Evolutionary conservation across 2,797 vertebrate species (phyloP).

Genomic region (Adelosebastes latens): DNA sequence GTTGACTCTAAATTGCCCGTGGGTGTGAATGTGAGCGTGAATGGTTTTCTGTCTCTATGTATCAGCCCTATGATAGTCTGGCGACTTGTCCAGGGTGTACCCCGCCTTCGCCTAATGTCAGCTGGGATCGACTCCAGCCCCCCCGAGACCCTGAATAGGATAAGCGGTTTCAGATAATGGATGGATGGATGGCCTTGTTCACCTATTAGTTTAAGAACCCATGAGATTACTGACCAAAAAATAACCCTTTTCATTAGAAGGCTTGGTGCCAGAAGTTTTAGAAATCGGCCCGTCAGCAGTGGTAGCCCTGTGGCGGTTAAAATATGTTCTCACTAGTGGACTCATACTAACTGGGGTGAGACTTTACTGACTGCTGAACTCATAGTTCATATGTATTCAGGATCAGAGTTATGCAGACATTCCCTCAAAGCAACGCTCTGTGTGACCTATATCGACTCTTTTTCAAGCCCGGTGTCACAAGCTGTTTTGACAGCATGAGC

Average conservation of each 20-base stretch:
- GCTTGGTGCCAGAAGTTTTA: not conserved
- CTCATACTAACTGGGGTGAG: conserved; percentile 20
- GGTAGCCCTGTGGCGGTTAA: not conserved
- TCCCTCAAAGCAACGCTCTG: conserved; percentile 19
- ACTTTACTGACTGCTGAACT: not conserved
- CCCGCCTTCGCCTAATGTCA: too few relatives aligned
- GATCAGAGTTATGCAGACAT: conserved; percentile 7
- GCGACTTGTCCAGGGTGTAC: too few relatives aligned
- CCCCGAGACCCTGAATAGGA: too few relatives aligned
- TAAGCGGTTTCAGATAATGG: too few relatives aligned
- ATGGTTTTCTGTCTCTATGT: too few relatives aligned
- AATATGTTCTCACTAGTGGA: conserved; percentile 1
- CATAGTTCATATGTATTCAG: conserved; percentile 49
- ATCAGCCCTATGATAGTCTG: too few relatives aligned
- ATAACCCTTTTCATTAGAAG: not conserved
- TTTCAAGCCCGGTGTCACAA: conserved; percentile 18
- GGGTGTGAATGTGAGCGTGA: too few relatives aligned
- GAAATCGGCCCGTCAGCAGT: not conserved
- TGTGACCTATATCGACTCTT: conserved; percentile 43
- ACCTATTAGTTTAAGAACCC: not conserved
- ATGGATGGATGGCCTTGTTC: not conserved
- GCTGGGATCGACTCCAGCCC: too few relatives aligned
- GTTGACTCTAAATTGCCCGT: too few relatives aligned
- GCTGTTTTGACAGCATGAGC: conserved; percentile 35
- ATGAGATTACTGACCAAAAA: not conserved